These are phyloP conservation scores for Chrysolina oricalcia DNA, from an alignment of 2,888 invertebrate genomes.

Conservation along the genomic window DNA sequence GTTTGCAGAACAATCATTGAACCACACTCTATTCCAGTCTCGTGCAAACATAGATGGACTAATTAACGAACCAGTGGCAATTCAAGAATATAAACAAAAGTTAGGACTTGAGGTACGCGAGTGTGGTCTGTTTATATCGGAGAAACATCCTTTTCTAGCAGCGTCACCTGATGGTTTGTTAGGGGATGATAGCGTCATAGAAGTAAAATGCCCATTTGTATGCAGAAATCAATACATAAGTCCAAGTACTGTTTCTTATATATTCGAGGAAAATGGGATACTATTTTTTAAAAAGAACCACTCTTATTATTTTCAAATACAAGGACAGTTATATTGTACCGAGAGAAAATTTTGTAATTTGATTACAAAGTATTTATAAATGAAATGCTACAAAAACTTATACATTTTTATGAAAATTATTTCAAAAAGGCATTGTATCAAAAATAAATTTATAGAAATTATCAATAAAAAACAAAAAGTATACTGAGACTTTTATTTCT, in stretches of 20 bases:
- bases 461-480: not conserved
- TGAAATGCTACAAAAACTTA: conserved; percentile 4
- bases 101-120: conserved; percentile 3
- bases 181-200: conserved; percentile 17
- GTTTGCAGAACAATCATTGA: conserved; percentile 1
- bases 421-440: conserved; percentile 2
- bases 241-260: not conserved
- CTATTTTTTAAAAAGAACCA: not conserved
- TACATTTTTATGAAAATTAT: conserved; percentile 12
- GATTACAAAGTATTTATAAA: conserved; percentile 11
- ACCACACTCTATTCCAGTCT: not conserved
- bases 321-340: conserved; percentile 9
- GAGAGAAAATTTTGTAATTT: conserved; percentile 18
- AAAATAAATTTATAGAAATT: conserved; percentile 10
- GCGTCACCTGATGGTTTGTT: conserved; percentile 5
- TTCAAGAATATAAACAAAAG: conserved; percentile 4
- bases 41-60: conserved; percentile 1
- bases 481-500: conserved; percentile 8
- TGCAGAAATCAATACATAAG: not conserved
- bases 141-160: conserved; percentile 5
- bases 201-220: conserved; percentile 20
- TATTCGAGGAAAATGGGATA: not conserved
- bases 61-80: conserved; percentile 4
- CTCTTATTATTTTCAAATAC: conserved; percentile 21
- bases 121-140: conserved; percentile 4